Conservation (phyloP, 2,113 vertebrate genomes). For the Clinocottus analis region DNA sequence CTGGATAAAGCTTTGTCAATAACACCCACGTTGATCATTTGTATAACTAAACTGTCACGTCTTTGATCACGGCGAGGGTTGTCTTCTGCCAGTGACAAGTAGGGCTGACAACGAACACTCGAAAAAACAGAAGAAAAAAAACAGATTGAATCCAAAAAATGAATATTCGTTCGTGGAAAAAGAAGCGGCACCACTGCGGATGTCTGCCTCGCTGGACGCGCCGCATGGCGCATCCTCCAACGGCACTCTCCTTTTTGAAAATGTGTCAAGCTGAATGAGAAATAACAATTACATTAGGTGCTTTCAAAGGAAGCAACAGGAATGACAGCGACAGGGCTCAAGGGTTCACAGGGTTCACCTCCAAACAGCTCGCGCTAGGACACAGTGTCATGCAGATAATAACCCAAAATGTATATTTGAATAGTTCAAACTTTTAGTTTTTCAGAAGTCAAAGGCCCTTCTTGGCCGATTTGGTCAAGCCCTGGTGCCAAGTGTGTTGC, state of each 20-base stretch:
- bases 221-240: background rate
- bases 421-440: background rate
- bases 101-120: background rate
- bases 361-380: background rate
- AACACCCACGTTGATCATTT: constrained; percentile 39
- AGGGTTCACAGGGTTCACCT: background rate
- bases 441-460: background rate
- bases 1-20: constrained; percentile 46
- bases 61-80: constrained; percentile 16
- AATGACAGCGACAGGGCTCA: background rate
- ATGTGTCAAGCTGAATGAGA: background rate
- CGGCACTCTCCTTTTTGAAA: background rate
- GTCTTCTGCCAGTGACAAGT: constrained; percentile 1
- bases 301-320: background rate
- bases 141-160: background rate
- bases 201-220: background rate
- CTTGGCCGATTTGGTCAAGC: background rate
- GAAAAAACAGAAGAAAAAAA: background rate
- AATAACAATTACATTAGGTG: background rate
- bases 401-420: too few species aligned
- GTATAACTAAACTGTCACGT: constrained; percentile 38
- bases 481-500: constrained; percentile 34
- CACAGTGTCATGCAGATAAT: background rate
- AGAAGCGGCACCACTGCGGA: background rate
- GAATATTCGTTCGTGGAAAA: background rate